Evolutionary conservation across 1,140 invertebrate species (phyloP), one percentile per base, ranked within the genome.

Genomic region (Oedothorax gibbosus): DNA sequence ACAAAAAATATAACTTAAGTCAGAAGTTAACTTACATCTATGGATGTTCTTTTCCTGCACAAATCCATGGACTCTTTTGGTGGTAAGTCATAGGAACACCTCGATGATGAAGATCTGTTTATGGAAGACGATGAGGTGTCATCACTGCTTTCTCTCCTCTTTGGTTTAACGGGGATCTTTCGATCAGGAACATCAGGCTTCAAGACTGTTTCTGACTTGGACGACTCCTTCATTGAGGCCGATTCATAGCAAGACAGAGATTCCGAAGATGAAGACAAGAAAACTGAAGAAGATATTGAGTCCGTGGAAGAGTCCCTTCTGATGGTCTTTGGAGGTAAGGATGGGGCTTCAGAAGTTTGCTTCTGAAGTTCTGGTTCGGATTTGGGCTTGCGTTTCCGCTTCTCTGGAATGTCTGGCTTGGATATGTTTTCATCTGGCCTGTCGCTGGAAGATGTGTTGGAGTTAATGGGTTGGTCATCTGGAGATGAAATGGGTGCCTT

Each of bases 11-110:
- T n/a, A n/a, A n/a, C n/a, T 35, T 35, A 35, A 35, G 35, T 35
- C 35, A 35, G 35, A 35, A 35, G 35, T 68, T 18, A 65, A 84
- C 81, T 84, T 84, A 84, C 81, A 76, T 84, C 81, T 50, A 84
- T 84, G 7, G 81, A 84, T 35, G 69, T 14, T 15, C 81, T 66
- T 65, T 84, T 84, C 35, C 60, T 66, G 14, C 69, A 73, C 7
- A 84, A 21, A 50, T 84, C 81, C 51, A 56, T 66, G 8, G 64
- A 51, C 20, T 84, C 81, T 64, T 56, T 71, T 9, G 64, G 49
- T 7, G 68, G 50, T 53, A 65, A 69, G 9, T 65, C 60, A 21
- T 50, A 51, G 50, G 69, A 82, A 64, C 54, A 11, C 9, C 51
- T 9, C 54, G 77, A 77, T 20, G 62, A 18, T 2, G 11, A 68